These are phyloP conservation scores for Cordilura impudica DNA, from an alignment of 2,888 invertebrate genomes.

Conservation along the genomic window DNA sequence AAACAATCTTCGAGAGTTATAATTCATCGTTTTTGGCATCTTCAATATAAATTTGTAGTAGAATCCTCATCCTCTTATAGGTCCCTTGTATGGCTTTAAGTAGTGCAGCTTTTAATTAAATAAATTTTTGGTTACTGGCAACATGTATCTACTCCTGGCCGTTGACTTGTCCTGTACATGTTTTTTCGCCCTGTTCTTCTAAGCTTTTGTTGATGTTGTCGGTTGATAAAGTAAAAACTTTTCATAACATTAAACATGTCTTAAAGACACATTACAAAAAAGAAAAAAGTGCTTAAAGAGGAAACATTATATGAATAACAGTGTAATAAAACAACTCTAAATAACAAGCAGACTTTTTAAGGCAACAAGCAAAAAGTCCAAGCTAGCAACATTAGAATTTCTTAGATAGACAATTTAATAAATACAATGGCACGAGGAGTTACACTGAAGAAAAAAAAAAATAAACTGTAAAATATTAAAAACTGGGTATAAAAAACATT, in stretches of 20 bases:
- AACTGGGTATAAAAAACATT: not conserved
- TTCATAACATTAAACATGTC: slow-evolving; percentile 75
- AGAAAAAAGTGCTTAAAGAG: slow-evolving; percentile 29
- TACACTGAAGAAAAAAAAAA: slow-evolving; percentile 3
- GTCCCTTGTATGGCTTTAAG: too few relatives aligned
- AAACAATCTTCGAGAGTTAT: too few relatives aligned
- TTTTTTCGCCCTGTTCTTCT: not conserved
- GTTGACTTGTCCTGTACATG: not conserved
- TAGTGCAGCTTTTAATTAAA: too few relatives aligned
- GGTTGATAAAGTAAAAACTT: slow-evolving; percentile 66
- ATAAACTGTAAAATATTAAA: not conserved
- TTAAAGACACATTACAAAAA: slow-evolving; percentile 60
- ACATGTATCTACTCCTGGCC: too few relatives aligned
- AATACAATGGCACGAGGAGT: not conserved
- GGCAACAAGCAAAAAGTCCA: slow-evolving; percentile 8
- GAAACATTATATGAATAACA: slow-evolving; percentile 61
- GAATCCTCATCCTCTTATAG: not conserved
- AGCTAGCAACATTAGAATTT: slow-evolving; percentile 8
- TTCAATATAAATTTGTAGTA: too few relatives aligned
- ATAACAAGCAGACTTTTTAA: slow-evolving; percentile 62
- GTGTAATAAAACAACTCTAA: slow-evolving; percentile 60
- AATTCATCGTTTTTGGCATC: too few relatives aligned
- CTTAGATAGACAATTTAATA: too few relatives aligned
- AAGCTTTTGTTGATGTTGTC: not conserved
- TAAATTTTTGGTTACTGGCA: too few relatives aligned